These are phyloP conservation scores for Semicossyphus pulcher DNA, from an alignment of 2,113 vertebrate species.

Conservation along the genomic window DNA sequence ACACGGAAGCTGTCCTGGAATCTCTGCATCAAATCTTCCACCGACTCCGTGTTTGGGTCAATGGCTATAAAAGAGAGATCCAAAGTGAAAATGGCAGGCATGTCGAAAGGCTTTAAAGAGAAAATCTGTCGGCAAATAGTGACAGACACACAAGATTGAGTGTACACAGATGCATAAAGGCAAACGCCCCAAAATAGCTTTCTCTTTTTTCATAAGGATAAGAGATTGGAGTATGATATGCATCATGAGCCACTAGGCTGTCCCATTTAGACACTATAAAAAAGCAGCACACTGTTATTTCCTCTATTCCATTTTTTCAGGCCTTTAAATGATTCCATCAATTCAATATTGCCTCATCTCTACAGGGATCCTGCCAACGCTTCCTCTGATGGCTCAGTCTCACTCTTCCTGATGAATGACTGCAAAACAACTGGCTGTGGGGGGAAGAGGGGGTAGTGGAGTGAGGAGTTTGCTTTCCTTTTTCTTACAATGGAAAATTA, in stretches of 20 bases:
- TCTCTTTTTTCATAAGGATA: background rate
- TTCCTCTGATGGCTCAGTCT: conserved; percentile 62
- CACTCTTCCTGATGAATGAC: conserved; percentile 72
- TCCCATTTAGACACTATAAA: conserved; percentile 29
- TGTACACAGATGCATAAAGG: background rate
- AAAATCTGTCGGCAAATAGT: conserved; percentile 14
- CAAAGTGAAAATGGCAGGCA: conserved; percentile 49
- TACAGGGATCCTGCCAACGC: conserved; percentile 61
- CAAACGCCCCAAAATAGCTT: conserved; percentile 18
- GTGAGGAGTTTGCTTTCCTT: conserved; percentile 4
- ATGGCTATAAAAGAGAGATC: conserved; percentile 77
- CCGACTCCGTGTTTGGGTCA: conserved; percentile 90
- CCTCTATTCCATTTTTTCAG: conserved; percentile 29
- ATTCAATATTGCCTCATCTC: conserved; percentile 70
- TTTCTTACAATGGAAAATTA: conserved; percentile 52
- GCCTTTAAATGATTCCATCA: conserved; percentile 70
- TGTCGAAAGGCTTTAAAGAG: conserved; percentile 38
- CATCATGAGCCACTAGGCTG: conserved; percentile 22
- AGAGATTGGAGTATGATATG: conserved; percentile 28
- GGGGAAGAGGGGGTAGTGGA: background rate
- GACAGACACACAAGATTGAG: conserved; percentile 32
- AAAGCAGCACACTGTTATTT: conserved; percentile 8
- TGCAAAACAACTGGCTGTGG: conserved; percentile 61
- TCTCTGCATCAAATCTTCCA: conserved; percentile 96
- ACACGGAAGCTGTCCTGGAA: conserved; percentile 97